phyloP scores from a whole-genome alignment of 2,113 vertebrate species.

The Chrysochloris asiatica region DNA sequence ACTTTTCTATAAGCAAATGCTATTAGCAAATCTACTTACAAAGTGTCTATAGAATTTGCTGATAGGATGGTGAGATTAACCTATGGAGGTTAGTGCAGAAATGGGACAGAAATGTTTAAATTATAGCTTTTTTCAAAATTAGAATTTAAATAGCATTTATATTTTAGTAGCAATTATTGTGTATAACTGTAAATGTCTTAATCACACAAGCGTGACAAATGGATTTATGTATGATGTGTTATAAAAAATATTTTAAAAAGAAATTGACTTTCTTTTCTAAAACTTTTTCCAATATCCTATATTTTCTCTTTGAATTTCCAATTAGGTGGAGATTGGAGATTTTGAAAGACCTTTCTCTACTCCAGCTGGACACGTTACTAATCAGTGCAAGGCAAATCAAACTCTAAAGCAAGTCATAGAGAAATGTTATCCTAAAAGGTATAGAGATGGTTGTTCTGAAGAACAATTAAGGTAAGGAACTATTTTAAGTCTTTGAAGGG shows the following conservation, averaged over 20 bases:
- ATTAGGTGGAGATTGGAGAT: conserved; percentile 95
- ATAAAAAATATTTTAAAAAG: conserved; percentile 25
- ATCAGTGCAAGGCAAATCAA: conserved; percentile 92
- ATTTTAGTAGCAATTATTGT: conserved; percentile 1
- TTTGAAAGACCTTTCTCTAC: conserved; percentile 94
- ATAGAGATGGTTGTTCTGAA: conserved; percentile 89
- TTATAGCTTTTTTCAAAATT: conserved; percentile 23
- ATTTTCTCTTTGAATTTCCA: conserved; percentile 30
- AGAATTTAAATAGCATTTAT: conserved; percentile 32
- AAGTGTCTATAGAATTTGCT: too few relatives aligned
- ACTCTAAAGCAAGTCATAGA: conserved; percentile 95
- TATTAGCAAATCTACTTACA: not conserved
- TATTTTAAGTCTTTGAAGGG: not conserved
- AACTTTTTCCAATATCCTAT: conserved; percentile 36
- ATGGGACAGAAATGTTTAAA: not conserved
- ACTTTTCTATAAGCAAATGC: not conserved
- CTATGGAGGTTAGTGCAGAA: not conserved
- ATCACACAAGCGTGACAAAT: conserved; percentile 8
- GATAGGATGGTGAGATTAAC: not conserved
- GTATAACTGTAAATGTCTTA: not conserved
- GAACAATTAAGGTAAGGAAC: conserved; percentile 93
- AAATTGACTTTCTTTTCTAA: conserved; percentile 52
- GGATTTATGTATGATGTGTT: not conserved
- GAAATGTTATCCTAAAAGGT: conserved; percentile 95
- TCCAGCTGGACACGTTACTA: conserved; percentile 85